Conservation (phyloP, 2,797 vertebrate species). For the Helostoma temminkii region DNA sequence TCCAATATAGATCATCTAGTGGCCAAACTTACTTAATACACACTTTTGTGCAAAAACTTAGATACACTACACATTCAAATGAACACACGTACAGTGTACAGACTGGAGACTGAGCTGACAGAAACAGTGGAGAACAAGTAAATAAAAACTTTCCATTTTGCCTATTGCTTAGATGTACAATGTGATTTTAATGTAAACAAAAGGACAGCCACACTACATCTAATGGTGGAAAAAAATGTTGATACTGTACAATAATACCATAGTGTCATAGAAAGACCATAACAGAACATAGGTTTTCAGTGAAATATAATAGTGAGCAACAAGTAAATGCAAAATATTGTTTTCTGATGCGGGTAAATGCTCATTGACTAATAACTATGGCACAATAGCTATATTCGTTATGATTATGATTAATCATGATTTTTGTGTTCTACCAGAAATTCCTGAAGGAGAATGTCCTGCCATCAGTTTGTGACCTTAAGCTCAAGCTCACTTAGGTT, state of each 20-base stretch:
- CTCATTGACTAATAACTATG: not conserved
- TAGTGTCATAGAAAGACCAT: not conserved
- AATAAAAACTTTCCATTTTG: conserved; percentile 16
- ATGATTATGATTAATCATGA: not conserved
- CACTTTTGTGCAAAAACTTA: conserved; percentile 28
- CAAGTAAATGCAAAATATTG: not conserved
- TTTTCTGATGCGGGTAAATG: not conserved
- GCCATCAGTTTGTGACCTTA: too few species aligned
- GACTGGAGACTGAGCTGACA: conserved; percentile 2
- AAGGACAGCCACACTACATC: not conserved
- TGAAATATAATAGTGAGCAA: not conserved
- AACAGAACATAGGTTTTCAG: not conserved
- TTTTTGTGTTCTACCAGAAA: too few species aligned
- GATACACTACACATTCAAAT: not conserved
- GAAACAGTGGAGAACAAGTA: not conserved
- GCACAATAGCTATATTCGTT: not conserved
- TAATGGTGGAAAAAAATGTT: too few species aligned
- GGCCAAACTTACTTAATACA: conserved; percentile 63
- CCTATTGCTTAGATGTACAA: conserved; percentile 19
- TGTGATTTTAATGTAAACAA: not conserved
- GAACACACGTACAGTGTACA: conserved; percentile 3
- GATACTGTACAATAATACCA: not conserved
- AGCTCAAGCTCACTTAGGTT: too few species aligned
- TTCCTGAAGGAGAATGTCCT: too few species aligned
- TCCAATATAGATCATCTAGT: conserved; percentile 61